These are phyloP conservation scores for Mystacornis crossleyi DNA, from an alignment of 2,113 vertebrate genomes.

Conservation along the genomic window DNA sequence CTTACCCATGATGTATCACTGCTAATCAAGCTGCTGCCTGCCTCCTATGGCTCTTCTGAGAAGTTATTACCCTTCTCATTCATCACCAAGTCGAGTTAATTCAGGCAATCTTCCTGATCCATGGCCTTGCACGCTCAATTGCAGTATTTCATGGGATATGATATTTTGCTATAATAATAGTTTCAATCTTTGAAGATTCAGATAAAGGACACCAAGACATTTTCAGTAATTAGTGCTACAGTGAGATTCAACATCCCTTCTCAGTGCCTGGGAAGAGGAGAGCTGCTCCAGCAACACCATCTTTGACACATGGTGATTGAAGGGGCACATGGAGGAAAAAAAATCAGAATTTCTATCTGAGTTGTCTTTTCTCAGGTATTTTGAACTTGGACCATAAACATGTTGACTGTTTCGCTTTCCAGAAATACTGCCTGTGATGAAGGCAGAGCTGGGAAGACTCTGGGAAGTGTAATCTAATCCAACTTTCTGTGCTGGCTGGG, in stretches of 20 bases:
- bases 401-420: not conserved
- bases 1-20: conserved; percentile 25
- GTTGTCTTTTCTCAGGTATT: not conserved
- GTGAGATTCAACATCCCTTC: not conserved
- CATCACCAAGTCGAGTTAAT: conserved; percentile 29
- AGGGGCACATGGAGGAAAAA: fast-evolving
- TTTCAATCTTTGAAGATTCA: conserved; percentile 44
- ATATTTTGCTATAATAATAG: conserved; percentile 24
- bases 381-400: not conserved
- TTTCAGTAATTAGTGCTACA: conserved; percentile 30
- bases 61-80: conserved; percentile 45
- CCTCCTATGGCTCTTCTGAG: conserved; percentile 45
- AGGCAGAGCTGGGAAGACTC: not conserved
- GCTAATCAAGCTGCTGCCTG: conserved; percentile 49
- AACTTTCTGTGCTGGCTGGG: not conserved
- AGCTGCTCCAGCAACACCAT: not conserved
- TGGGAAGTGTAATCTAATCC: not conserved
- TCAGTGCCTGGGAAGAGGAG: not conserved
- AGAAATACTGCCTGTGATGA: not conserved
- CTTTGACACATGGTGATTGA: not conserved
- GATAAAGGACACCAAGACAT: conserved; percentile 51
- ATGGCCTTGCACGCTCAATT: not conserved
- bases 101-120: conserved; percentile 48
- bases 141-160: conserved; percentile 29
- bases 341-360: not conserved